These are phyloP conservation scores for Chrysotoxum bicinctum DNA, from an alignment of 2,888 invertebrate species.

Conservation along the genomic window DNA sequence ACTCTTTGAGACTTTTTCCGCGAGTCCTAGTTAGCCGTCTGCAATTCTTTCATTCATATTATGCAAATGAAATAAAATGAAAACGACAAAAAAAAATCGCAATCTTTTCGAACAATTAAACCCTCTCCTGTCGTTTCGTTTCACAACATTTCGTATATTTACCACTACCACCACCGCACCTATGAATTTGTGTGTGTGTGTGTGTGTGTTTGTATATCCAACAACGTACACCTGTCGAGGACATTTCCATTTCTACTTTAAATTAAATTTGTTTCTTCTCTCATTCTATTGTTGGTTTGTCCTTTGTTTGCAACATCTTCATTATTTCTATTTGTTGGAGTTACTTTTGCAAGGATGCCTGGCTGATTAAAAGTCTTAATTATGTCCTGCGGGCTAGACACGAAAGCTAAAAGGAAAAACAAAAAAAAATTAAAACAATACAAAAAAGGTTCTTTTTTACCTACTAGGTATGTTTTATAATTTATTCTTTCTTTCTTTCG, in stretches of 20 bases:
- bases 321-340: conserved; percentile 40
- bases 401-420: conserved; percentile 8
- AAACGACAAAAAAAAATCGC: neutral
- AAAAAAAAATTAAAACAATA: conserved; percentile 18
- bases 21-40: neutral
- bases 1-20: neutral
- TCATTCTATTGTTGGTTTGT: conserved; percentile 20
- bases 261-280: conserved; percentile 50
- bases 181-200: neutral
- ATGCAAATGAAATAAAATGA: neutral
- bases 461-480: neutral
- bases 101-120: conserved; percentile 10
- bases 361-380: conserved; percentile 67
- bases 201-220: neutral
- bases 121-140: neutral
- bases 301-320: conserved; percentile 42
- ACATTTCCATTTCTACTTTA: conserved; percentile 50
- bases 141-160: neutral
- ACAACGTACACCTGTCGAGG: conserved; percentile 31
- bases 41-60: neutral
- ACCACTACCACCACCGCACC: neutral
- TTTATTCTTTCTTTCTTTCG: neutral
- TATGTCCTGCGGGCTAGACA: conserved; percentile 63
- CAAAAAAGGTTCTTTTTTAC: conserved; percentile 24
- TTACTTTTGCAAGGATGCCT: conserved; percentile 56